phyloP scores from a whole-genome alignment of 1,140 invertebrate species.

The Drosophila orosa region DNA sequence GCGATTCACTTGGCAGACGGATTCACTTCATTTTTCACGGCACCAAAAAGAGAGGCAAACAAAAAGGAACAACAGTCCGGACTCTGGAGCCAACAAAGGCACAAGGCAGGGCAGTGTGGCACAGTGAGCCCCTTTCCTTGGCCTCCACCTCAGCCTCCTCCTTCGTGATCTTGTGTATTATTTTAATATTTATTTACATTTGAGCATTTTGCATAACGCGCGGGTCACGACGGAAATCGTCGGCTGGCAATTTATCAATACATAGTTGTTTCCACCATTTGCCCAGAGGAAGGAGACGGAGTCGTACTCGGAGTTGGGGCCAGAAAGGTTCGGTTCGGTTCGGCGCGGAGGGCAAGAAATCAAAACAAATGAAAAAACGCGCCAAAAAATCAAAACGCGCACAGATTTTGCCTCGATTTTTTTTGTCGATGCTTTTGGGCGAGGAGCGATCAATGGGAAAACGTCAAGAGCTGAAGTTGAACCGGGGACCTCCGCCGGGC shows the following conservation, averaged over 20 bases:
- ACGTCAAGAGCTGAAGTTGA: conserved; percentile 38
- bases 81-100: conserved; percentile 53
- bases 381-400: conserved; percentile 79
- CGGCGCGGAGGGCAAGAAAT: conserved; percentile 46
- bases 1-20: conserved; percentile 73
- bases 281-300: conserved; percentile 52
- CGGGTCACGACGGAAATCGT: conserved; percentile 84
- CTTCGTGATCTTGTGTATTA: conserved; percentile 76
- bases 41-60: conserved; percentile 13
- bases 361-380: conserved; percentile 76
- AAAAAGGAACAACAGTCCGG: conserved; percentile 19
- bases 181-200: conserved; percentile 83
- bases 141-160: conserved; percentile 18
- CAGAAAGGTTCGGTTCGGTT: conserved; percentile 55
- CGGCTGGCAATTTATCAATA: conserved; percentile 83
- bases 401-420: conserved; percentile 50
- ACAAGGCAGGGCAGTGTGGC: conserved; percentile 45
- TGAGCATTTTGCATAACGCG: conserved; percentile 82
- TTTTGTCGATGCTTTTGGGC: conserved; percentile 21
- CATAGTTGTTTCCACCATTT: conserved; percentile 58
- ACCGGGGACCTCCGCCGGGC: conserved; percentile 29
- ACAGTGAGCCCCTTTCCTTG: conserved; percentile 10
- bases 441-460: conserved; percentile 66
- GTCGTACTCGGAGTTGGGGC: not conserved
- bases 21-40: conserved; percentile 80